phyloP scores from a whole-genome alignment of 2,113 vertebrate genomes.

The Sakesphorus luctuosus region DNA sequence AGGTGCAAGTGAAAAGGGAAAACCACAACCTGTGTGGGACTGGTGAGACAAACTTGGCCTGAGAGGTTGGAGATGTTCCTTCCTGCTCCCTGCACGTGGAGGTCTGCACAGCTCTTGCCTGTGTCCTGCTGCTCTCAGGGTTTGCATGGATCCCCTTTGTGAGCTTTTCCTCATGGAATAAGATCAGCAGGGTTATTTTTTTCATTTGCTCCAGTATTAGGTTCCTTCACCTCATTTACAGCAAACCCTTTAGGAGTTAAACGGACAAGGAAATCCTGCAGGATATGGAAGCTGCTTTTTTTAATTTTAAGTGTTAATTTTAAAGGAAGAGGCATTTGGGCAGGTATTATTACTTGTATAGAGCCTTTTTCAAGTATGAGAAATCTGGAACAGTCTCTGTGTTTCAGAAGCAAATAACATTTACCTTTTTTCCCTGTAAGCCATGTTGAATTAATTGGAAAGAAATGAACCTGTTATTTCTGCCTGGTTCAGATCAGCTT shows the following conservation, averaged over 20 bases:
- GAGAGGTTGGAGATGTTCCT: not conserved
- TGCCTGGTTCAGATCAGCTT: not conserved
- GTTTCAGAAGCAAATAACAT: not conserved
- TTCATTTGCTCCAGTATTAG: not conserved
- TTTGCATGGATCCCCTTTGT: not conserved
- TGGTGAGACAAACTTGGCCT: not conserved
- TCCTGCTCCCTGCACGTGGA: accelerated
- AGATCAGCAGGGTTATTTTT: not conserved
- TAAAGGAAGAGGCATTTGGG: not conserved
- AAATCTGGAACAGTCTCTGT: not conserved
- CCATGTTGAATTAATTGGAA: not conserved
- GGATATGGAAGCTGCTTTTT: not conserved
- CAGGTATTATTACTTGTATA: not conserved
- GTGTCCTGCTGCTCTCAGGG: not conserved
- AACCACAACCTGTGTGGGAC: not conserved
- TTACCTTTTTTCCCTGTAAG: not conserved
- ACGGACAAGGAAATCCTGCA: not conserved
- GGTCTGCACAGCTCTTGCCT: not conserved
- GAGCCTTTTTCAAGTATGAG: not conserved
- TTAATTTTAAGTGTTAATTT: slow-evolving; percentile 10
- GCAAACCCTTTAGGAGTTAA: not conserved
- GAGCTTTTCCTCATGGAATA: not conserved
- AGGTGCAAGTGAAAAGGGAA: not conserved
- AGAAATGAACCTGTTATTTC: not conserved
- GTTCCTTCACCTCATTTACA: not conserved